Evolutionary conservation across 2,113 vertebrate genomes (phyloP).

Genomic region (Podarcis raffonei): DNA sequence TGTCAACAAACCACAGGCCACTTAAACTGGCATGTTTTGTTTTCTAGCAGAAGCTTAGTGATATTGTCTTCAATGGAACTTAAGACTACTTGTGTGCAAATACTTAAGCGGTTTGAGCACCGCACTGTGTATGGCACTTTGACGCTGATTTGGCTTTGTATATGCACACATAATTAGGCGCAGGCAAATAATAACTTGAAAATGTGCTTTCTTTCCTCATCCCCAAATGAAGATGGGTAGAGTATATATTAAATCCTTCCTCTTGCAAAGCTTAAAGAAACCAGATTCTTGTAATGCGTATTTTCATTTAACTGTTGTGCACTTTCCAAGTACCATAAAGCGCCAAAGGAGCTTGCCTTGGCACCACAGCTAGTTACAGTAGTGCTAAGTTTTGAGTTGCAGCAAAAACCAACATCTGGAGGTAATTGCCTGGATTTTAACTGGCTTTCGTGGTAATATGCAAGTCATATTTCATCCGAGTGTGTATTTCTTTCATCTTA

Average conservation of each 20-base stretch:
- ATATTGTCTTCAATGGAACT: neutral
- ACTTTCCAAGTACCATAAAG: constrained; percentile 75
- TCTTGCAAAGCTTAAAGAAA: constrained; percentile 73
- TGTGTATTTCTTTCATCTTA: constrained; percentile 75
- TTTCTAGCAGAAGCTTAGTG: neutral
- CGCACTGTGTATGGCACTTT: neutral
- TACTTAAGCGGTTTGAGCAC: neutral
- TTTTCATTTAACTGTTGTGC: constrained; percentile 68
- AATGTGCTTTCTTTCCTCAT: constrained; percentile 47
- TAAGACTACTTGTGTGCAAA: neutral
- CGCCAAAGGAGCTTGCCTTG: constrained; percentile 71
- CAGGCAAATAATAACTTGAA: constrained; percentile 60
- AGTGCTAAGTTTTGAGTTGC: constrained; percentile 74
- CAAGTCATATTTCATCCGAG: constrained; percentile 72
- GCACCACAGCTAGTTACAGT: constrained; percentile 77
- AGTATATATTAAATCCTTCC: constrained; percentile 73
- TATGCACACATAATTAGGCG: neutral
- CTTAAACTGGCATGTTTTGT: neutral
- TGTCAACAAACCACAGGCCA: neutral
- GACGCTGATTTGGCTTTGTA: neutral
- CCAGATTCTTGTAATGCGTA: constrained; percentile 68
- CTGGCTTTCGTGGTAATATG: constrained; percentile 72
- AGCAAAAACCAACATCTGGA: constrained; percentile 74
- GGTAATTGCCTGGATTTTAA: constrained; percentile 72
- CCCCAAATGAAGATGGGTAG: constrained; percentile 66